Percentiles rank a stretch among this genome's conserved stretches.
Conservation (phyloP, 2,888 invertebrate species). For the Aelia acuminata region DNA sequence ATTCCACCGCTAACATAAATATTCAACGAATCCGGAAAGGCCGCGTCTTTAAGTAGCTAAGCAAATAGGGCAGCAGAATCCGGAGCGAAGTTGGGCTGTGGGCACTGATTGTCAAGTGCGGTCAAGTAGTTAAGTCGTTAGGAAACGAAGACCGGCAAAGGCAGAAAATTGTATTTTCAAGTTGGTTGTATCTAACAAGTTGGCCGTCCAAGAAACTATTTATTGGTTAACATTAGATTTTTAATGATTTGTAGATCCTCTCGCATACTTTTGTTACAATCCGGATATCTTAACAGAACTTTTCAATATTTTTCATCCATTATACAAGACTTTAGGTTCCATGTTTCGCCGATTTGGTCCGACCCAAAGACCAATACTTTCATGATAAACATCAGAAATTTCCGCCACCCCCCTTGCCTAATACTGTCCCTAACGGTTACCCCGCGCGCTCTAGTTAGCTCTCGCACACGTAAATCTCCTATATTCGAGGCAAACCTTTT, state of each 20-base stretch:
- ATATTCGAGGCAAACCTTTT: no score
- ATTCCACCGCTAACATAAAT: conserved; percentile 2
- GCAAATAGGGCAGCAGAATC: neutral
- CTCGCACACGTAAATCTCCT: no score
- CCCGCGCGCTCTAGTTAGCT: no score
- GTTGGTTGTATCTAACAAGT: neutral
- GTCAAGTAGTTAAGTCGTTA: neutral
- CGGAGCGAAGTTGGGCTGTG: neutral
- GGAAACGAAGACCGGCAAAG: neutral
- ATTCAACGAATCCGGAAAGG: conserved; percentile 10
- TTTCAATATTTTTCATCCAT: no score
- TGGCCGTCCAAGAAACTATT: neutral
- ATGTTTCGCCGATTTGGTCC: no score
- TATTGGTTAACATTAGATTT: neutral
- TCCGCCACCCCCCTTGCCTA: no score
- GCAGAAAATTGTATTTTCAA: neutral
- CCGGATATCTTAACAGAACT: no score
- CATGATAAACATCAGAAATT: no score
- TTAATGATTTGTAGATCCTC: neutral
- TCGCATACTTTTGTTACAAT: no score
- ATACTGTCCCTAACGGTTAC: no score
- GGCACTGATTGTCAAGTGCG: neutral
- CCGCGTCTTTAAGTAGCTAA: conserved; percentile 25
- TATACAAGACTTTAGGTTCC: no score
- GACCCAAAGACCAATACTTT: no score